A percentile compares a stretch with the other conserved stretches of the same genome.
Evolutionary conservation across 2,797 vertebrate genomes (phyloP).

Genomic region (Limosa lapponica): DNA sequence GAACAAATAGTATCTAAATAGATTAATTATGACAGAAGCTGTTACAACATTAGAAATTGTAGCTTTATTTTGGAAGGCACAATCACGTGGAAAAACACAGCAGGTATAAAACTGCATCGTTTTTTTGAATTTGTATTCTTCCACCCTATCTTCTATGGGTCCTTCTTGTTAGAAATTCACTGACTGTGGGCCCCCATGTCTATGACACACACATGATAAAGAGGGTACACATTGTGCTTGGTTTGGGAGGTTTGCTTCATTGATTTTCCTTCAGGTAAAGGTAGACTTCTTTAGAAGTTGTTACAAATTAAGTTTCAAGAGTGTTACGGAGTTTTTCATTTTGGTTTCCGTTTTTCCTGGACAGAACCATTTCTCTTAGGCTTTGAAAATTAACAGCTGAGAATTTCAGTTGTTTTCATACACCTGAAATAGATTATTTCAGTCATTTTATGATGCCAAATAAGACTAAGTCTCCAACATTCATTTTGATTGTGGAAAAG

Average conservation of each 20-base stretch:
- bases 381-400: not conserved
- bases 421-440: not conserved
- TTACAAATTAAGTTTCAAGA: not conserved
- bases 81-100: not conserved
- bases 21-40: not conserved
- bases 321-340: not conserved
- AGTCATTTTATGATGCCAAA: not conserved
- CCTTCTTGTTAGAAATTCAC: not conserved
- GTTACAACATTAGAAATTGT: not conserved
- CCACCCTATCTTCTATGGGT: not conserved
- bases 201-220: not conserved
- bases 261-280: not conserved
- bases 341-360: not conserved
- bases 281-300: not conserved
- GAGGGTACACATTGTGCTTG: not conserved
- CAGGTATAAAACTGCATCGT: rapidly evolving
- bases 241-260: not conserved
- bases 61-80: not conserved
- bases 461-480: not conserved
- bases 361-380: not conserved
- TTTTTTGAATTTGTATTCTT: not conserved
- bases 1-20: not conserved
- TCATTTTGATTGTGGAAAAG: not conserved
- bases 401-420: not conserved
- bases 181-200: not conserved